Percentiles rank a stretch among this genome's conserved stretches.
Evolutionary conservation across 2,888 invertebrate species (phyloP).

Genomic region (Xestia xanthographa): DNA sequence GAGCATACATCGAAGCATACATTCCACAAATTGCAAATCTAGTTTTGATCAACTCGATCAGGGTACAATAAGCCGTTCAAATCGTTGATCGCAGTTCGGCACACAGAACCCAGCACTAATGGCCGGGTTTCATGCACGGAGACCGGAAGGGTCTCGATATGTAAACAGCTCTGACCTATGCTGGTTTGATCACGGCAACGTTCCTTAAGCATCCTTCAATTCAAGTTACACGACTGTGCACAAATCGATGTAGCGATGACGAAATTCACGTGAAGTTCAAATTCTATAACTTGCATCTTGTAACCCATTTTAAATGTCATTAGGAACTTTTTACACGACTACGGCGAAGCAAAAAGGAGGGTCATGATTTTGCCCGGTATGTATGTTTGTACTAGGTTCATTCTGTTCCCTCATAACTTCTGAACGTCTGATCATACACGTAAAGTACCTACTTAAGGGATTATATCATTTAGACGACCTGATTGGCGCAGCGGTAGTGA

Average conservation of each 20-base stretch:
- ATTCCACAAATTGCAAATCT: not conserved
- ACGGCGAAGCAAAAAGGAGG: no score
- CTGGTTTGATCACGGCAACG: constrained; percentile 15
- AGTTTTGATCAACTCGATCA: not conserved
- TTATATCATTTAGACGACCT: no score
- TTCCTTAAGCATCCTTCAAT: constrained; percentile 12
- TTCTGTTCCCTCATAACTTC: no score
- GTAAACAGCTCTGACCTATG: constrained; percentile 24
- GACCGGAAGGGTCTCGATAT: constrained; percentile 6
- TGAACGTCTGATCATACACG: no score
- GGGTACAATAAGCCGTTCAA: not conserved
- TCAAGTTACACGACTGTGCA: not conserved
- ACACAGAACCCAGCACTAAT: constrained; percentile 3
- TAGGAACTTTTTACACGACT: no score
- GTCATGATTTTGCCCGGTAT: no score
- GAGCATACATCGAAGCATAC: no score
- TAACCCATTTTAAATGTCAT: no score
- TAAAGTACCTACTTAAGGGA: no score
- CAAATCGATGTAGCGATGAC: not conserved
- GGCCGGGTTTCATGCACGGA: constrained; percentile 1
- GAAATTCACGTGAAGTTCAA: constrained; percentile 4
- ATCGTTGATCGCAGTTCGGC: not conserved
- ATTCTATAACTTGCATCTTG: not conserved
- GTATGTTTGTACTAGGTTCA: no score
- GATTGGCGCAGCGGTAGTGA: no score